Evolutionary conservation across 2,888 invertebrate genomes (phyloP), one percentile per base, ranked within the genome.

Genomic region (Allophyes oxyacanthae): DNA sequence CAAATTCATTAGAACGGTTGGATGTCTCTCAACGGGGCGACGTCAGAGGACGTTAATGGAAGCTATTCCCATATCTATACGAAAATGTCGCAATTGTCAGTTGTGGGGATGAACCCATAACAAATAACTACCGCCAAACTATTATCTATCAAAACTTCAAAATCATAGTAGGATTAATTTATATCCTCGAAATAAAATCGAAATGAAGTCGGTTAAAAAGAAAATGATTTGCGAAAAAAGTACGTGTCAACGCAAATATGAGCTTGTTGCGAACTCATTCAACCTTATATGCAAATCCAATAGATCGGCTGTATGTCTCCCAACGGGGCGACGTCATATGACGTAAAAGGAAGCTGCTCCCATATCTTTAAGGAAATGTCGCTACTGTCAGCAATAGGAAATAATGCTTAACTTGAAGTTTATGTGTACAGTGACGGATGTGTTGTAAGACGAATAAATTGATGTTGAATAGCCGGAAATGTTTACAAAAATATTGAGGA

Each of bases 241-340:
- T 36, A 37, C 30, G 33, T 75, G 64, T 73, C 73, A 74, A 60
- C 59, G 63, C 68, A 73, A 77, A 81, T 78, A 66, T 62, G 56
- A 65, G 52, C 54, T 42, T 51, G 49, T 53, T 46, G 60, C 43
- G 60, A 69, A 77, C 64, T 67, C 77, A 63, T 72, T 66, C 61
- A 76, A 68, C 70, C 77, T 77, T 85, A 83, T 85, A 85, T 85
- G 85, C 79, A 82, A 84, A 85, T 86, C 71, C 75, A 75, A 83
- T 83, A 78, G 77, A 79, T 75, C 72, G 72, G 56, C 64, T 72
- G 61, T 60, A 77, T 76, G 77, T 76, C 65, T 79, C 71, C 70
- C 71, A 57, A 53, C 36, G 61, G 75, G 49, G 58, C 53, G 61
- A 67, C 48, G 61, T 75, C 72, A 28, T n/a, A 51, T 14, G 52